Evolutionary conservation across 1,140 invertebrate genomes (phyloP), one percentile per base, ranked within the genome.

Genomic region (Drosophila arizonae): DNA sequence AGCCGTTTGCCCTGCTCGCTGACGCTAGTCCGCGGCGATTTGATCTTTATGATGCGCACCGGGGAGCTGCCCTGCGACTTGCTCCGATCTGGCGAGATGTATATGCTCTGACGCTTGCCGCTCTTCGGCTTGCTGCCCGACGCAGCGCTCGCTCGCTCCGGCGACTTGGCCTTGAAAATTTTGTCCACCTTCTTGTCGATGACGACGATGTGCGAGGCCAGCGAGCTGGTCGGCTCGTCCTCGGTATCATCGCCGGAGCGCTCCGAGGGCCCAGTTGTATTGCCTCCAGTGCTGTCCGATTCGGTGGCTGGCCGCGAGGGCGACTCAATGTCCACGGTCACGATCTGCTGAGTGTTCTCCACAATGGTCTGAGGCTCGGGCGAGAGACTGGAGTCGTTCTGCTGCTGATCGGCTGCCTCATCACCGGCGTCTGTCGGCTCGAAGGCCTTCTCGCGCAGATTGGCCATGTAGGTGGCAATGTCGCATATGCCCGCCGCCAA

Each of bases 161-260:
- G 76, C 2, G 88, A 84, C 66, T 91, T 92, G 15, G 82, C 76
- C 58, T 90, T 92, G 48, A 92, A 91, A 15, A 92, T 68, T 60
- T 92, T 92, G 54, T 91, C 90, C 39, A 91, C 90, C 64, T 91
- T 91, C 58, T 91, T 91, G 52, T 92, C 91, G 10, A 92, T 92
- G 11, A 91, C 81, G 4, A 92, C 80, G 17, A 85, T 86, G 56
- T 87, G 90, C 1, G 79, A 76, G 43, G 72, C 87, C 26, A 72
- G 46, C 3, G 66, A 68, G 26, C 56, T 72, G 21, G 70, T 74
- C 1, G 72, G 54, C 13, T 85, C 88, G 30, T 88, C 80, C 51
- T 91, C 90, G 5, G 90, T 91, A 26, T 91, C 90, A 41, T 91
- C 90, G 6, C 81, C 90, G 0, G 90, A 90, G 0, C 88, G 75